Evolutionary conservation across 2,888 invertebrate species (phyloP), one percentile per base, ranked within the genome.

Genomic region (Papilio protenor): DNA sequence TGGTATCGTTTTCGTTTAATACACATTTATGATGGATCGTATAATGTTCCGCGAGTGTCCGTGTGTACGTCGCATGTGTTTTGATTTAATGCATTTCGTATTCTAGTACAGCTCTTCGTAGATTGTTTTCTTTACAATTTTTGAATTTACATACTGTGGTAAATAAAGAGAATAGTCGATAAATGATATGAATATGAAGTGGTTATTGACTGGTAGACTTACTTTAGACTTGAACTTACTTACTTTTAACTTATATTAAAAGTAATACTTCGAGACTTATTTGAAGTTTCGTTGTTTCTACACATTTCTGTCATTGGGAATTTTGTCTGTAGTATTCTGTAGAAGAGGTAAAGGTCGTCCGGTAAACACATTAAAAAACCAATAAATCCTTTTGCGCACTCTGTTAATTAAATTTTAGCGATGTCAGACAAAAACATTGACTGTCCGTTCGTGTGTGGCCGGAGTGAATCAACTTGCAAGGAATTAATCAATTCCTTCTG

Each of bases 31-130:
- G 78, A 80, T 81, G 79, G 78, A 80, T 81, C 80, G 81, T 81
- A 83, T 87, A 84, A 86, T 86, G 84, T 85, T 86, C 85, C 82
- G 82, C 84, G 86, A 85, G 40, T 40, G 8, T 40, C 40, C 83
- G 80, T 80, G 82, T 81, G 84, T 87, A 83, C 82, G 83, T 80
- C 83, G 82, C 80, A 81, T 84, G 84, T 87, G 85, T 87, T 88
- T 86, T 85, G 79, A 83, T 85, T 85, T 81, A 73, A 59, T 84
- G 82, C 76, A 77, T 47, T 80, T 75, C 73, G 76, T 75, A 73
- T 79, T 77, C 70, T 69, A 71, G 72, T 72, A 64, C 64, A 61
- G 52, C 55, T 73, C 55, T 47, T 52, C 57, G 64, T 59, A 66
- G 33, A 66, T 77, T 75, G 69, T 79, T 79, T 75, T 77, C 40